Conservation (phyloP, 1,140 invertebrate species). For the Planococcus citri region DNA sequence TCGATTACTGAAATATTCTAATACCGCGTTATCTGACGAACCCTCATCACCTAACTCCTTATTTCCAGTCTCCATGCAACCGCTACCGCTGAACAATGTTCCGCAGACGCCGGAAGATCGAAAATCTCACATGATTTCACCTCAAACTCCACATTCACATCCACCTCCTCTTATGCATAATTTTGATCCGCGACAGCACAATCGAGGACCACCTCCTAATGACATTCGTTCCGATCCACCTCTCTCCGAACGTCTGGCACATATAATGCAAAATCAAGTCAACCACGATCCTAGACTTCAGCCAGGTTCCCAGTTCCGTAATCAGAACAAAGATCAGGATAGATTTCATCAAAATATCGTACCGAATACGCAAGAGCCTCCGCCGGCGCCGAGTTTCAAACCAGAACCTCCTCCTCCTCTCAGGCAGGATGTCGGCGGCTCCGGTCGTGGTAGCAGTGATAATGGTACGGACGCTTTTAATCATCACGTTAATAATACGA, state of each 20-base stretch:
- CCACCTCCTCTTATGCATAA: neutral
- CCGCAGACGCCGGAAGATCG: slow-evolving; percentile 24
- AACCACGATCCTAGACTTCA: neutral
- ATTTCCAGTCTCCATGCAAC: neutral
- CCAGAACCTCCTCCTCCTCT: neutral
- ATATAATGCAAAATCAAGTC: slow-evolving; percentile 1
- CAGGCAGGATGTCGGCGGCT: neutral
- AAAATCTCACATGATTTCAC: slow-evolving; percentile 16
- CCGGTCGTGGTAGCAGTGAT: neutral
- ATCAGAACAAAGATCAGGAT: neutral
- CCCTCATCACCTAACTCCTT: no score
- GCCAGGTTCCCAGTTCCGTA: neutral
- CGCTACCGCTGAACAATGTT: slow-evolving; percentile 31
- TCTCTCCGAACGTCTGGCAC: neutral
- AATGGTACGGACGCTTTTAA: neutral
- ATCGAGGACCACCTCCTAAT: neutral
- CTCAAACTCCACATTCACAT: slow-evolving; percentile 11
- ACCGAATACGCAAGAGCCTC: slow-evolving; percentile 1
- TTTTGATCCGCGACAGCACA: neutral
- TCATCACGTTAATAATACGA: neutral
- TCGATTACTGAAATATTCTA: no score
- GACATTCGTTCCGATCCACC: neutral
- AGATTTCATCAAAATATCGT: neutral
- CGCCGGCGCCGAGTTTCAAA: neutral
- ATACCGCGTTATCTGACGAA: no score